Evolutionary conservation across 2,113 vertebrate species (phyloP).

Genomic region (Siniperca knerii): DNA sequence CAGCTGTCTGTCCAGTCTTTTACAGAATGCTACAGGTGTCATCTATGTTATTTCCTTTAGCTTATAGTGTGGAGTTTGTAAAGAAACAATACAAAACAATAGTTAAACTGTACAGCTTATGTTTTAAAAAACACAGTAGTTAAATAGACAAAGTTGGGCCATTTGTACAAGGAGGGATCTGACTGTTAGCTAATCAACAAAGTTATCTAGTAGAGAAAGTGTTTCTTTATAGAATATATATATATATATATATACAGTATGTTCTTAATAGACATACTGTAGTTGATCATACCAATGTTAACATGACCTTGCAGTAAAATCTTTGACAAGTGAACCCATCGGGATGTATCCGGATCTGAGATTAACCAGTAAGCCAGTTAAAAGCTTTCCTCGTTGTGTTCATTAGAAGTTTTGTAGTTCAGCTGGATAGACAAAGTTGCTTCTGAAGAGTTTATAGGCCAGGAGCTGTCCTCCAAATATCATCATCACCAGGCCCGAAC

Average conservation of each 20-base stretch:
- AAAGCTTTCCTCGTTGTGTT: slow-evolving; percentile 48
- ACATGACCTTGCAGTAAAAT: not conserved
- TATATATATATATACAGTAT: not conserved
- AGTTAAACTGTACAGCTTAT: slow-evolving; percentile 67
- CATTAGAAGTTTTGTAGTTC: slow-evolving; percentile 90
- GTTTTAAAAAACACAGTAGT: slow-evolving; percentile 31
- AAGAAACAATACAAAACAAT: slow-evolving; percentile 71
- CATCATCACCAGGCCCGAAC: slow-evolving; percentile 90
- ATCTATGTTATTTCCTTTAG: not conserved
- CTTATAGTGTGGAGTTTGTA: slow-evolving; percentile 16
- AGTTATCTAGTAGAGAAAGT: not conserved
- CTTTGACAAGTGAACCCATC: slow-evolving; percentile 5
- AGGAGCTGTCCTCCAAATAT: slow-evolving; percentile 90
- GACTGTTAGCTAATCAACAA: not conserved
- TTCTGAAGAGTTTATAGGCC: slow-evolving; percentile 90
- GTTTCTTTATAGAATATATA: slow-evolving; percentile 4
- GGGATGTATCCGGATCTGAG: slow-evolving; percentile 13
- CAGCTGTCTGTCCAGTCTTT: not conserved
- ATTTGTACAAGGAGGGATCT: slow-evolving; percentile 44
- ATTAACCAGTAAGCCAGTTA: slow-evolving; percentile 55
- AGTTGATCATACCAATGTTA: slow-evolving; percentile 2
- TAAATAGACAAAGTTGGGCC: slow-evolving; percentile 16
- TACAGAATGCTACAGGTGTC: not conserved
- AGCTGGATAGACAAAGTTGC: slow-evolving; percentile 89
- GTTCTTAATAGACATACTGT: not conserved